Conservation (phyloP, 53 echinoderm and acorn worm genomes). For the Hippasteria phrygiana region DNA sequence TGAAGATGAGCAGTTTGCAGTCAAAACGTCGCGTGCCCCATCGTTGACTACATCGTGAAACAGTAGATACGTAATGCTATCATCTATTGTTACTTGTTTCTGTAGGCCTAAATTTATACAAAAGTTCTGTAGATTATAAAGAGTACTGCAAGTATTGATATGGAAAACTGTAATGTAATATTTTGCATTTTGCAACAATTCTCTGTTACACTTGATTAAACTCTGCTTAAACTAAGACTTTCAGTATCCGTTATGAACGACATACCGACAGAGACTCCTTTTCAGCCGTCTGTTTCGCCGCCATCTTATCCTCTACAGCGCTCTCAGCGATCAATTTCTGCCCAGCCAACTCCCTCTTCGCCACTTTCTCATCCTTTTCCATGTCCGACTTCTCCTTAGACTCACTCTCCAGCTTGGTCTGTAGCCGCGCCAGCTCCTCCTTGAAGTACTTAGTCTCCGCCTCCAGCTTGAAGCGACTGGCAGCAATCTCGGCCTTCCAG, state of each 20-base stretch:
- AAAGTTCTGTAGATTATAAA: no score
- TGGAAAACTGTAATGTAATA: no score
- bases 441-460: constrained; percentile 94
- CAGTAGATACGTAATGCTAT: no score
- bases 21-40: no score
- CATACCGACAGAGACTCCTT: constrained; percentile 80
- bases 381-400: constrained; percentile 77
- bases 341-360: constrained; percentile 62
- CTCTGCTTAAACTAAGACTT: not conserved
- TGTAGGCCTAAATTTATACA: no score
- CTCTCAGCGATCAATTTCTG: constrained; percentile 66
- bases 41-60: no score
- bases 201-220: not conserved
- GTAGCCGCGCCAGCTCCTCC: constrained; percentile 84
- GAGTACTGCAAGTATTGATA: no score
- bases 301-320: constrained; percentile 67
- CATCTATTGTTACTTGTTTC: no score
- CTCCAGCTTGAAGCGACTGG: constrained; percentile 89
- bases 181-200: no score
- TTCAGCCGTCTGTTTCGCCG: constrained; percentile 68
- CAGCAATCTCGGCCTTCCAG: constrained; percentile 89
- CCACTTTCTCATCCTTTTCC: constrained; percentile 61
- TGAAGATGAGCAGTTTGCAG: no score
- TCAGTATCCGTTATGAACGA: not conserved
- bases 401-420: constrained; percentile 80